These are phyloP conservation scores for Tipula confusa DNA, from an alignment of 2,888 invertebrate genomes.

Conservation along the genomic window DNA sequence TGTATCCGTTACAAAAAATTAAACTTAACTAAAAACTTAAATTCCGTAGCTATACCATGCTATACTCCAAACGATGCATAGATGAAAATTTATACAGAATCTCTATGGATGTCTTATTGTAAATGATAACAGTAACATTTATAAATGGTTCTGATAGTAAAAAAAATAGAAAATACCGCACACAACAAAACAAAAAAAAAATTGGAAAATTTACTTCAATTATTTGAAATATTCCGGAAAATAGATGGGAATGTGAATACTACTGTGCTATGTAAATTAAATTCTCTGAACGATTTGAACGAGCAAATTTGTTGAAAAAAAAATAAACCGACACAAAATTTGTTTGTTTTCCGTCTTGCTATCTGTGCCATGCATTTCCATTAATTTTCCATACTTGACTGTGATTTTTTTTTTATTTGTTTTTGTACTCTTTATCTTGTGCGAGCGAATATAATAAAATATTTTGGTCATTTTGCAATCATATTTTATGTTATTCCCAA, in stretches of 20 bases:
- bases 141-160: background rate
- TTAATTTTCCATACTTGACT: background rate
- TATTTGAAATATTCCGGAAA: background rate
- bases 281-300: background rate
- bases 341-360: background rate
- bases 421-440: too few species aligned
- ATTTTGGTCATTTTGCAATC: background rate
- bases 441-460: background rate
- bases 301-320: background rate
- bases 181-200: background rate
- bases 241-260: background rate
- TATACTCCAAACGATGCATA: background rate
- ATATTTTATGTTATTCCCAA: background rate
- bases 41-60: background rate
- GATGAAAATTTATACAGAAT: background rate
- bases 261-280: background rate
- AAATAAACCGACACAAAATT: background rate
- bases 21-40: background rate
- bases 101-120: slow-evolving; percentile 4
- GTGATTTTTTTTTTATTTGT: background rate
- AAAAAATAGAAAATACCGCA: background rate
- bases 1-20: background rate
- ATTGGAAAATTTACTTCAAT: background rate
- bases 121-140: background rate
- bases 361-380: background rate